Conservation (phyloP, 2,113 vertebrate genomes). For the Penelope pileata region DNA sequence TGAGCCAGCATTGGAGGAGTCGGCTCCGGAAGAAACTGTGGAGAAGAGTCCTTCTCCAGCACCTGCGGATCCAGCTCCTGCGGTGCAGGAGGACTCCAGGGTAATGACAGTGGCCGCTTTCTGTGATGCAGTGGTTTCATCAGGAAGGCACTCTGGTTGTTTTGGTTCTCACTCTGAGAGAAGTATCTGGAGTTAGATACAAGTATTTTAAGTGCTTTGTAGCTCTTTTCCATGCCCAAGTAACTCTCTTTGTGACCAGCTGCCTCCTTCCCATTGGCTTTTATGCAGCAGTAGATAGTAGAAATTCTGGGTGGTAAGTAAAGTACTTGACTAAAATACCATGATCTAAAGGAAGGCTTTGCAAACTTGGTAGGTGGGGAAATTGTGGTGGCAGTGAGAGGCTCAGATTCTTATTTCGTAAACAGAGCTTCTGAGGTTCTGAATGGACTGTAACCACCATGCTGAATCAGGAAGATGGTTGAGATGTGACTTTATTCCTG, state of each 20-base stretch:
- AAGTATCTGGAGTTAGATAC: background rate
- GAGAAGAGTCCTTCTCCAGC: slow-evolving; percentile 85
- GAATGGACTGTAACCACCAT: background rate
- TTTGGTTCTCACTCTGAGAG: background rate
- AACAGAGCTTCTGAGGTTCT: background rate
- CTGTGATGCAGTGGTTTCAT: background rate
- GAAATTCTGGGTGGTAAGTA: background rate
- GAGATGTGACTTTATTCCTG: background rate
- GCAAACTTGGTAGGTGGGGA: background rate
- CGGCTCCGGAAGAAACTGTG: slow-evolving; percentile 73
- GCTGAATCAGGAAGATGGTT: background rate
- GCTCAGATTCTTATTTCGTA: background rate
- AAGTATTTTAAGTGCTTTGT: background rate
- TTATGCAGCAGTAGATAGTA: background rate
- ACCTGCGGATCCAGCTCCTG: slow-evolving; percentile 83
- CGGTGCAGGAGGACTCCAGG: slow-evolving; percentile 88
- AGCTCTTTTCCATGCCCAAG: background rate
- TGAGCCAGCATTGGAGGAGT: slow-evolving; percentile 75
- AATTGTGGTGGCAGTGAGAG: background rate
- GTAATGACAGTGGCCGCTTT: slow-evolving; percentile 60
- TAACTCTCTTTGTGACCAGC: background rate
- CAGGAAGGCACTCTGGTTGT: background rate
- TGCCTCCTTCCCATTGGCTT: background rate
- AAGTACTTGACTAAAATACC: background rate
- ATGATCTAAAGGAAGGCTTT: background rate